Conservation (phyloP, 2,113 vertebrate genomes). For the Loxodonta africana region DNA sequence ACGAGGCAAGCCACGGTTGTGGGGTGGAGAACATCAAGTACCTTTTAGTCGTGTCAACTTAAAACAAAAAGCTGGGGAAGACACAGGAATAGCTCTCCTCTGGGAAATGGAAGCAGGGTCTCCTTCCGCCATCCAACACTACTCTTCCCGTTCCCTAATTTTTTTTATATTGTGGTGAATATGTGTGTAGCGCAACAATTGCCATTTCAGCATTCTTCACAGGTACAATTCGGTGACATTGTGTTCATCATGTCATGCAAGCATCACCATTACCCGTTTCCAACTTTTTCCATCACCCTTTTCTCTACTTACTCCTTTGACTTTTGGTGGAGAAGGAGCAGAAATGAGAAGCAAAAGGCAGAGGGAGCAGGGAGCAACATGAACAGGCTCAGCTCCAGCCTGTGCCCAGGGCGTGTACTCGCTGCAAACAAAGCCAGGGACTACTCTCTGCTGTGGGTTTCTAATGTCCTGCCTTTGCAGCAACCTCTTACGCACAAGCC, state of each 20-base stretch:
- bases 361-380: background rate
- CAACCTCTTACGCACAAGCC: background rate
- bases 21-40: background rate
- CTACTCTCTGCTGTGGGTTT: background rate
- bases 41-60: background rate
- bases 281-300: background rate
- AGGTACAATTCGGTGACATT: background rate
- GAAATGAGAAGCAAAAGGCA: background rate
- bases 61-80: background rate
- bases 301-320: background rate
- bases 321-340: background rate
- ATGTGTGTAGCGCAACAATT: background rate
- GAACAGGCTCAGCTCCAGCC: background rate
- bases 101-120: background rate
- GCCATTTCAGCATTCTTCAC: background rate
- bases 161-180: background rate
- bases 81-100: background rate
- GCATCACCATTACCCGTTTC: background rate
- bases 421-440: background rate
- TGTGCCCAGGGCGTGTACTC: background rate
- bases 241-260: background rate
- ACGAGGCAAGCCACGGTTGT: background rate
- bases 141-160: background rate
- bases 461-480: background rate
- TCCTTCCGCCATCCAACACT: background rate